Conservation (phyloP, 2,113 vertebrate genomes). For the Phaethon lepturus region DNA sequence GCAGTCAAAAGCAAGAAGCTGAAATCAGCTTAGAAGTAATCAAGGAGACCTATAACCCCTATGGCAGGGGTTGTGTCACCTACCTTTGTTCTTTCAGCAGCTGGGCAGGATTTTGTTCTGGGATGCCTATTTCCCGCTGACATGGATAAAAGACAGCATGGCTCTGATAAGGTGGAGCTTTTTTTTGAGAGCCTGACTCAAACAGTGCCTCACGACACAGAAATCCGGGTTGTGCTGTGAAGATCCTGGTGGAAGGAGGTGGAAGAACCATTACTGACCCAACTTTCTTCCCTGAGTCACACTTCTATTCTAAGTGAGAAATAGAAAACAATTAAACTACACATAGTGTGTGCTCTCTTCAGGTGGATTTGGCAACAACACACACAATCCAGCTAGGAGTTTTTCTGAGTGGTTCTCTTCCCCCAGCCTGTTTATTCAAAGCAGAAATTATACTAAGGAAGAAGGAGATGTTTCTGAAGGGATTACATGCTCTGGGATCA, state of each 20-base stretch:
- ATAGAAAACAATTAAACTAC: neutral
- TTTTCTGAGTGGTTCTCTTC: neutral
- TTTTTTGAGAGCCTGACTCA: neutral
- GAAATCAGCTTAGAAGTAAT: neutral
- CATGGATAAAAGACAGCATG: neutral
- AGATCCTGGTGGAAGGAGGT: neutral
- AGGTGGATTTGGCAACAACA: neutral
- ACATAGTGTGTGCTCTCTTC: neutral
- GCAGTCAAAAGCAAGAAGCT: neutral
- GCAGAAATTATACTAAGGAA: neutral
- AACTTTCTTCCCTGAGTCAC: neutral
- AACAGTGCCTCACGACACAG: neutral
- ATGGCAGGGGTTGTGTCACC: neutral
- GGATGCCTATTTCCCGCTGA: neutral
- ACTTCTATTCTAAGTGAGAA: neutral
- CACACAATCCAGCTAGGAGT: neutral
- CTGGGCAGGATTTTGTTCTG: neutral
- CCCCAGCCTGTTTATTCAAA: neutral
- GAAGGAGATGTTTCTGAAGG: neutral
- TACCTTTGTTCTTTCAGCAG: neutral
- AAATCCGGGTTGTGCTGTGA: neutral
- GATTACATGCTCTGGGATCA: neutral
- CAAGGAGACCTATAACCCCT: neutral
- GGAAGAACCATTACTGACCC: neutral
- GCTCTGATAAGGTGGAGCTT: neutral